Evolutionary conservation across 2,113 vertebrate species (phyloP), one percentile per base, ranked within the genome.

Genomic region (Perognathus longimembris): DNA sequence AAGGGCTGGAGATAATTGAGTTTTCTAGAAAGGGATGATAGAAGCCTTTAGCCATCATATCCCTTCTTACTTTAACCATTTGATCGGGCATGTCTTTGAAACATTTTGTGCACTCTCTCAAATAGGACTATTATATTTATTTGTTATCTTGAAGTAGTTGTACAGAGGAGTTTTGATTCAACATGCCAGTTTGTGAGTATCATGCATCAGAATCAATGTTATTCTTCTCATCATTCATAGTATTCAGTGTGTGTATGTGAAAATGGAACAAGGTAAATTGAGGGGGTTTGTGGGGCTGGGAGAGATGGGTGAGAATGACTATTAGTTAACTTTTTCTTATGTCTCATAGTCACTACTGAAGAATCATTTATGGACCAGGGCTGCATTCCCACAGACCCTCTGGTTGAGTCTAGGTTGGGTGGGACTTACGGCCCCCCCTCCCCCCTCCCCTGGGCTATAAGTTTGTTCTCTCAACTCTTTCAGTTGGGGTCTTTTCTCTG

Each of bases 11-110:
- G 75, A 22, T 15, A 3, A 38, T 17, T 54, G 54, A 50, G 38
- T 83, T 94, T 91, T 84, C 89, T 86, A 67, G 78, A 88, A 85
- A 70, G 40, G 10, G 26, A 83, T 30, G 30, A 28, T 70, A 42
- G 40, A 20, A 17, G 4, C 4, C 36, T 38, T 87, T 63, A 40
- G 32, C 34, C 20, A 1, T 42, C 17, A n/a, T 4, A 6, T 1
- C 1, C 3, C 2, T 7, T 15, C 79, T 36, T 34, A 40, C 54
- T 76, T 90, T 79, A 90, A 30, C 61, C 15, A 9, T 76, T 79
- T 71, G 67, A 5, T 77, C 83, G 63, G 54, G 71, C 59, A 40
- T 63, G 28, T 77, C 61, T 91, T 66, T 63, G n/a, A 92, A 59
- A 26, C 38, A 10, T 4, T 9, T 14, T 7, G 6, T 17, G 6